These are phyloP conservation scores for Drosophila sucinea DNA, from an alignment of 1,140 invertebrate genomes.

Conservation along the genomic window DNA sequence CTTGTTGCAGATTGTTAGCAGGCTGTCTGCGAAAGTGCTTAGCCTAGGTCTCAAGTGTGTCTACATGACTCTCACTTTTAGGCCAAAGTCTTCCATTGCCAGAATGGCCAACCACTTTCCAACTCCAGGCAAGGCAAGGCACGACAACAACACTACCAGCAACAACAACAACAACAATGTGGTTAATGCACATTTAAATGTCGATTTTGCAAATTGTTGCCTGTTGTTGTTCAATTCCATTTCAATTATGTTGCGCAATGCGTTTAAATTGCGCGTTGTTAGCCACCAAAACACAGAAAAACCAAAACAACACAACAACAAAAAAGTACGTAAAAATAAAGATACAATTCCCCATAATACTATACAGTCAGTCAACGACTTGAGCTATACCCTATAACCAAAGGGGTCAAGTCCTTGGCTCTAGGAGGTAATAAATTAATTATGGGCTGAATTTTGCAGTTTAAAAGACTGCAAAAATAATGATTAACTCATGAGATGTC, in stretches of 20 bases:
- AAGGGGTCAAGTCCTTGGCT: too few relatives aligned
- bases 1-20: constrained; percentile 33
- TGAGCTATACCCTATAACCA: neutral
- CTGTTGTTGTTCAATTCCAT: constrained; percentile 63
- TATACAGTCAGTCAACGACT: neutral
- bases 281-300: constrained; percentile 6
- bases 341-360: neutral
- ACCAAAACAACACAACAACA: neutral
- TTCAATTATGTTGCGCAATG: constrained; percentile 79
- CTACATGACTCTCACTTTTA: constrained; percentile 79
- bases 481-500: too few relatives aligned
- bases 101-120: constrained; percentile 36
- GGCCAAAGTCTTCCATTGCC: constrained; percentile 20
- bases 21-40: constrained; percentile 71
- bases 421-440: too few relatives aligned
- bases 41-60: constrained; percentile 69
- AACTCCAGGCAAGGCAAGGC: neutral
- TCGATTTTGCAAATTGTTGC: constrained; percentile 77
- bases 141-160: neutral
- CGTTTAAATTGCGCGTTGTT: constrained; percentile 73
- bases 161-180: constrained; percentile 34
- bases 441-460: too few relatives aligned
- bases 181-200: constrained; percentile 75
- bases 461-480: too few relatives aligned
- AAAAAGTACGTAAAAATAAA: neutral